These are phyloP conservation scores for Actias luna DNA, from an alignment of 2,888 invertebrate species.

Conservation along the genomic window DNA sequence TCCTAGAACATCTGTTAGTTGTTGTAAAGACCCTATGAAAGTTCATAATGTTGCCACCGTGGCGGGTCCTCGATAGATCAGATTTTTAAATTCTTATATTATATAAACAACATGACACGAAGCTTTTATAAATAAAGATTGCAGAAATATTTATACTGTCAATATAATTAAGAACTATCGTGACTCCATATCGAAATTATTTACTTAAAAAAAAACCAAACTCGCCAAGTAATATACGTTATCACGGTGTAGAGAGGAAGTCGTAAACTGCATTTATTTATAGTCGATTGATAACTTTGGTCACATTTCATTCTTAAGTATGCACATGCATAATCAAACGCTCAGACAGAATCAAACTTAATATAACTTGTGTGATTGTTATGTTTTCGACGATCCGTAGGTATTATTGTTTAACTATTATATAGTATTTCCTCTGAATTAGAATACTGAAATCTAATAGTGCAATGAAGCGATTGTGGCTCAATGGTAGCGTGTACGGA, in stretches of 20 bases:
- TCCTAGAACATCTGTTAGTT: too few species aligned
- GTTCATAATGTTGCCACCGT: too few species aligned
- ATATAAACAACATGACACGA: too few species aligned
- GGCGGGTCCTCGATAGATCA: too few species aligned
- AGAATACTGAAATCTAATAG: too few species aligned
- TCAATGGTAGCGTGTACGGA: too few species aligned
- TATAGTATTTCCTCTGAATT: too few species aligned
- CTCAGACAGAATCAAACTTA: background rate
- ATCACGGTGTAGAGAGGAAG: constrained; percentile 11
- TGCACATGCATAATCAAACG: background rate
- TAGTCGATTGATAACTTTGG: constrained; percentile 14
- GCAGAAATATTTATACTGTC: background rate
- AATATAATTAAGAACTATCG: background rate
- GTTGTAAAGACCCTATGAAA: too few species aligned
- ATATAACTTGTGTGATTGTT: background rate
- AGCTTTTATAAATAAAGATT: too few species aligned
- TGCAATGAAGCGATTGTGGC: too few species aligned
- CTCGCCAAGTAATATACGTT: background rate
- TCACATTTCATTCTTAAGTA: constrained; percentile 5
- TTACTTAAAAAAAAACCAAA: constrained; percentile 2
- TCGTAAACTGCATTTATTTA: constrained; percentile 21
- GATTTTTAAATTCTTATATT: too few species aligned
- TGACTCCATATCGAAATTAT: background rate
- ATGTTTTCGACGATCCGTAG: background rate
- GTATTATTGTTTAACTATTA: too few species aligned